Evolutionary conservation across 2,888 invertebrate species (phyloP).

Genomic region (Nemurella pictetii): DNA sequence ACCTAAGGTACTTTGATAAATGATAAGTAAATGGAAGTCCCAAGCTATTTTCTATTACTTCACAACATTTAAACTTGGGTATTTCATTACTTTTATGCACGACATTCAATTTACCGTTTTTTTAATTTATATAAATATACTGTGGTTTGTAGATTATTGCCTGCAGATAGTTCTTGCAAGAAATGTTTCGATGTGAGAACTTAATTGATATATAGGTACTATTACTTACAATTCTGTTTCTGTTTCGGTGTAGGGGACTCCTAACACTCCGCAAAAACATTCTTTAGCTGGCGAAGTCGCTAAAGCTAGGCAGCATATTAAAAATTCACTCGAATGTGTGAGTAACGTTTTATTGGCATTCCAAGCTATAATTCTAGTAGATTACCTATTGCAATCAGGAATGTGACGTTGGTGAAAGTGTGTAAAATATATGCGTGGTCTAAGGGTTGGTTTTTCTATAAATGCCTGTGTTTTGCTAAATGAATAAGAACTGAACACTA

Average conservation of each 20-base stretch:
- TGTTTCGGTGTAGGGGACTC: conserved; percentile 51
- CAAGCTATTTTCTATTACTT: no score
- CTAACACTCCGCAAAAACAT: conserved; percentile 53
- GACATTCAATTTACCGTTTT: conserved; percentile 2
- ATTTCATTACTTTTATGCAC: background rate
- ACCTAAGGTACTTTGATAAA: no score
- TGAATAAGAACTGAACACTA: no score
- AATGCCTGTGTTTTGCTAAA: no score
- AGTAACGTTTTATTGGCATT: conserved; percentile 47
- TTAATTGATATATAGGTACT: background rate
- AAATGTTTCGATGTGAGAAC: background rate
- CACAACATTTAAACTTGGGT: background rate
- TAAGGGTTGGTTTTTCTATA: background rate
- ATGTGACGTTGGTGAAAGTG: no score
- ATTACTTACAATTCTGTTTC: conserved; percentile 32
- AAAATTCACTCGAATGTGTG: conserved; percentile 58
- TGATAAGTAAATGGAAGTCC: no score
- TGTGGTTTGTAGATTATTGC: conserved; percentile 5
- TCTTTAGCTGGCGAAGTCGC: conserved; percentile 83
- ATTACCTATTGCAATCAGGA: no score
- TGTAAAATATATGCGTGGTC: background rate
- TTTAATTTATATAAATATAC: conserved; percentile 35
- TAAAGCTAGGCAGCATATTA: conserved; percentile 84
- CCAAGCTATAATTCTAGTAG: no score
- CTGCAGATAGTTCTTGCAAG: background rate